These are phyloP conservation scores for Lophochroa leadbeateri DNA, from an alignment of 2,113 vertebrate species.

Conservation along the genomic window DNA sequence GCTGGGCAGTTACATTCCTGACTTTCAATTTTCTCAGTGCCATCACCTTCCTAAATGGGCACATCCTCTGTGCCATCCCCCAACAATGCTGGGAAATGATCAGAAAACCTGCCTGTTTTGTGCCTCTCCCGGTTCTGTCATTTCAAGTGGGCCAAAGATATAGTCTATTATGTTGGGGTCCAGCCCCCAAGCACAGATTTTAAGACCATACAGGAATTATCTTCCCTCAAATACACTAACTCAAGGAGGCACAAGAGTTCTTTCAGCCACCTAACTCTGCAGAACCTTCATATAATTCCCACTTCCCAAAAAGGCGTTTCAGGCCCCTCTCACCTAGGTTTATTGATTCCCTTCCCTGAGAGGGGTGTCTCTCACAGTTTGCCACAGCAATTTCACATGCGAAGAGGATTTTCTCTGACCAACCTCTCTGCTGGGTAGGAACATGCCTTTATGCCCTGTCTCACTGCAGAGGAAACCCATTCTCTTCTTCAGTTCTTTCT, in stretches of 20 bases:
- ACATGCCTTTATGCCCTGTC: not conserved
- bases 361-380: not conserved
- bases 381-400: not conserved
- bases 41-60: not conserved
- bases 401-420: not conserved
- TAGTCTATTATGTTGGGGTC: not conserved
- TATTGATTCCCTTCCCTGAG: not conserved
- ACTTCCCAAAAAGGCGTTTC: not conserved
- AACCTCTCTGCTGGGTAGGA: not conserved
- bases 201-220: not conserved
- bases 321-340: not conserved
- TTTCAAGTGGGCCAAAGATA: not conserved
- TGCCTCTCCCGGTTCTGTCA: not conserved
- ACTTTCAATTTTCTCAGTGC: not conserved
- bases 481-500: not conserved
- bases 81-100: not conserved
- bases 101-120: not conserved
- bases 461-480: not conserved
- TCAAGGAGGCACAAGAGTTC: not conserved
- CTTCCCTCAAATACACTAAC: not conserved
- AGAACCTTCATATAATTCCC: not conserved
- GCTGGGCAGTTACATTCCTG: not conserved
- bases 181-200: not conserved
- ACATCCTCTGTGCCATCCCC: not conserved
- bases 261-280: not conserved